Evolutionary conservation across 2,888 invertebrate genomes (phyloP).

Genomic region (Caenorhabditis sp.): DNA sequence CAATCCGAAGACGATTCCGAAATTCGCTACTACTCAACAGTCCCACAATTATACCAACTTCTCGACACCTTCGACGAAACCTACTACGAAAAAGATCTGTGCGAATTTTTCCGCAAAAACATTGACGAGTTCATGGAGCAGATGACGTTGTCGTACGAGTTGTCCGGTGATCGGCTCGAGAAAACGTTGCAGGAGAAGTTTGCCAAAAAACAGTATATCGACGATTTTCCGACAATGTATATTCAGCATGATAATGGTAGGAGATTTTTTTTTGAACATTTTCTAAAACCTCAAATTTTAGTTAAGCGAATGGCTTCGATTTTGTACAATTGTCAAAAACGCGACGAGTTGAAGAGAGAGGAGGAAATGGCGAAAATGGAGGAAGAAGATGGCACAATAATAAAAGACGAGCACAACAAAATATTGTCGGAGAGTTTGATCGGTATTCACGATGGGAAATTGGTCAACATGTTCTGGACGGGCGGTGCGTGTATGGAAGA

Average conservation of each 20-base stretch:
- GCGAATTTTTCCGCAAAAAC: constrained; percentile 34
- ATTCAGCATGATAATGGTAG: constrained; percentile 40
- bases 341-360: background rate
- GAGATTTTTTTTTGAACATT: constrained; percentile 21
- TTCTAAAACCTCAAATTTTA: constrained; percentile 12
- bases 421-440: constrained; percentile 39
- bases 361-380: constrained; percentile 17
- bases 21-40: constrained; percentile 89
- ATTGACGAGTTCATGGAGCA: constrained; percentile 53
- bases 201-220: constrained; percentile 1
- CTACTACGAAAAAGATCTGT: constrained; percentile 54
- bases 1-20: constrained; percentile 75
- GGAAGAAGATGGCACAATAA: background rate
- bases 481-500: constrained; percentile 33
- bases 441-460: constrained; percentile 49
- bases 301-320: constrained; percentile 30
- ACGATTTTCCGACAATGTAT: constrained; percentile 12
- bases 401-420: background rate
- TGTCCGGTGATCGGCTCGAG: constrained; percentile 44
- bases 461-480: constrained; percentile 58
- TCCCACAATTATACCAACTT: constrained; percentile 81
- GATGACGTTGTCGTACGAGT: constrained; percentile 59
- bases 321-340: constrained; percentile 8
- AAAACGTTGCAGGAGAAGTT: constrained; percentile 6
- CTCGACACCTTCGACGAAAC: constrained; percentile 47